Evolutionary conservation across 2,888 invertebrate species (phyloP).

Genomic region (Chalcosyrphus nemorum): DNA sequence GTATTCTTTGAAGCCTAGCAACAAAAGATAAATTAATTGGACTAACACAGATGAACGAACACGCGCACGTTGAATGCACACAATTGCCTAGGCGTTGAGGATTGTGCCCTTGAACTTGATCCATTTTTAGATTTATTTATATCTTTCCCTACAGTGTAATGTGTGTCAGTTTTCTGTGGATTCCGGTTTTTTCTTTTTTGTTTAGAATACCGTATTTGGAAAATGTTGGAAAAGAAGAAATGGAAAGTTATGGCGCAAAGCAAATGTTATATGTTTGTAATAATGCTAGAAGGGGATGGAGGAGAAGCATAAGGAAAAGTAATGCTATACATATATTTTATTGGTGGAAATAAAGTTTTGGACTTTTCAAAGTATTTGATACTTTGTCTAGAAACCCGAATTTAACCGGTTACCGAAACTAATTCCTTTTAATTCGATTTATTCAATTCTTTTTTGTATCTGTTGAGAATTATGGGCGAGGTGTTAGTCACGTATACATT

Average conservation of each 20-base stretch:
- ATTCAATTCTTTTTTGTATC: no score
- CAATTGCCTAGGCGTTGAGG: background rate
- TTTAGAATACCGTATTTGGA: constrained; percentile 13
- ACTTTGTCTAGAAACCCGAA: no score
- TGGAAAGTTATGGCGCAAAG: constrained; percentile 1
- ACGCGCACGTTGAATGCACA: background rate
- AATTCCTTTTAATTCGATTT: no score
- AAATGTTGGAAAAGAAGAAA: background rate
- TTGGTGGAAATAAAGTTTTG: no score
- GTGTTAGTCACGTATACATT: no score
- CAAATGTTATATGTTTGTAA: background rate
- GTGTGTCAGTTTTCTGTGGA: constrained; percentile 10
- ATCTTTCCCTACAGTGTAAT: background rate
- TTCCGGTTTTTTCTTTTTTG: constrained; percentile 9
- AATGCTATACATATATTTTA: no score
- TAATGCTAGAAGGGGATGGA: no score
- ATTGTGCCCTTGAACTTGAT: constrained; percentile 51
- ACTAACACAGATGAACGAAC: background rate
- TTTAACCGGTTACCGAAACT: no score
- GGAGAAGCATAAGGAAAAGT: background rate
- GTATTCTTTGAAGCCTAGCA: background rate
- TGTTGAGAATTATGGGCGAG: no score
- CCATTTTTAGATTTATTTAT: background rate
- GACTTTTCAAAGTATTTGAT: no score
- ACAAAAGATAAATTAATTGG: background rate